Evolutionary conservation across 2,113 vertebrate genomes (phyloP).

Genomic region (Lichenostomus cassidix): DNA sequence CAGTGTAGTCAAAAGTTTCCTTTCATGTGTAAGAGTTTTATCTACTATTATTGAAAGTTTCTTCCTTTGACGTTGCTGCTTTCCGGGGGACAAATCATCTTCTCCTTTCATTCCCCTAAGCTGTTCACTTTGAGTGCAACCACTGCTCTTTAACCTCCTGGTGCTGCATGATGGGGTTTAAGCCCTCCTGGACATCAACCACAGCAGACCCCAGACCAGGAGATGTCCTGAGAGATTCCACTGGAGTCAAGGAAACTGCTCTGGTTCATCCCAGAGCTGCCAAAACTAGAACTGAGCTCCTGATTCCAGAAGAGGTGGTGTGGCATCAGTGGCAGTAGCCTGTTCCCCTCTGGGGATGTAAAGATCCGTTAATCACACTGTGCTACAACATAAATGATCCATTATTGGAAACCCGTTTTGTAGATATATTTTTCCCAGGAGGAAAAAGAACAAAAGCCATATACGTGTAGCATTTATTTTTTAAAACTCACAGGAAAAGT

Average conservation of each 20-base stretch:
- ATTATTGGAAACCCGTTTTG: not conserved
- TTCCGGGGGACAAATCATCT: not conserved
- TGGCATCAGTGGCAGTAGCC: not conserved
- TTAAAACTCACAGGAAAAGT: not conserved
- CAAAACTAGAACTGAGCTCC: not conserved
- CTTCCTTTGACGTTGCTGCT: not conserved
- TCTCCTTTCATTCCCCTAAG: not conserved
- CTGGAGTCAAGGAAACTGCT: not conserved
- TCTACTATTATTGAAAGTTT: not conserved
- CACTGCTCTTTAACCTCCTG: not conserved
- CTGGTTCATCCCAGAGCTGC: not conserved
- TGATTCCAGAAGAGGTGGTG: not conserved
- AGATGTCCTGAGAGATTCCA: accelerated
- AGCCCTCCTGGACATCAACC: not conserved
- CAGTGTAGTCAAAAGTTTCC: not conserved
- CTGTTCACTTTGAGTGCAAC: not conserved
- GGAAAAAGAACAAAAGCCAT: not conserved
- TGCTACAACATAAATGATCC: not conserved
- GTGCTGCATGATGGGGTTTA: not conserved
- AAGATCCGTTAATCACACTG: not conserved
- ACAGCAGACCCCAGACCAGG: not conserved
- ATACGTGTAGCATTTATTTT: not conserved
- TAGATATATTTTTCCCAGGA: not conserved
- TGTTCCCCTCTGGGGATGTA: not conserved
- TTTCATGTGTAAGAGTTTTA: conserved; percentile 12